phyloP scores from a whole-genome alignment of 2,888 invertebrate species.

The Ectemnius continuus region DNA sequence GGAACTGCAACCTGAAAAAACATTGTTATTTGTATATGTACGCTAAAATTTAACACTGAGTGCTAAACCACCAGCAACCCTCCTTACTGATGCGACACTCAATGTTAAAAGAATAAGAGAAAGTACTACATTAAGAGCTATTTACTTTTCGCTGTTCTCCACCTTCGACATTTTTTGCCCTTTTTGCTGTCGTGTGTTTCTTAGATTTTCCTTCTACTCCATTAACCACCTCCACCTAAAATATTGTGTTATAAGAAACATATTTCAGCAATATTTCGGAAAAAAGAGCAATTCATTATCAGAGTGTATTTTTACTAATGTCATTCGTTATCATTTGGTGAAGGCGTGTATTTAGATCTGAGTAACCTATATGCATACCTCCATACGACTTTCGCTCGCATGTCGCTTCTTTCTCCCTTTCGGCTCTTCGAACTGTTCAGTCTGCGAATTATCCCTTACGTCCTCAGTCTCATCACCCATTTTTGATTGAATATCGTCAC shows the following conservation, averaged over 20 bases:
- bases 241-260: neutral
- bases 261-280: no score
- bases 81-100: neutral
- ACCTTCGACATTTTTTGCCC: constrained; percentile 63
- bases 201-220: constrained; percentile 81
- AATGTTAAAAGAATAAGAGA: neutral
- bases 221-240: constrained; percentile 82
- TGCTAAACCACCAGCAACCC: no score
- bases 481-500: neutral
- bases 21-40: no score
- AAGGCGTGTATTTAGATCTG: neutral
- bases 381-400: constrained; percentile 45
- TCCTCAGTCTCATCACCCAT: constrained; percentile 31
- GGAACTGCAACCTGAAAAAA: constrained; percentile 87
- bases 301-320: no score
- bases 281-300: no score
- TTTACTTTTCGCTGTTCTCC: constrained; percentile 70
- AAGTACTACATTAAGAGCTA: neutral
- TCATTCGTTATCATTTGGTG: no score
- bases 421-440: constrained; percentile 5
- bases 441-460: constrained; percentile 10
- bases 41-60: no score
- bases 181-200: constrained; percentile 73
- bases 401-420: constrained; percentile 38
- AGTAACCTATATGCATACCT: constrained; percentile 44